Percentiles rank a stretch among this genome's conserved stretches.
Evolutionary conservation across 2,113 vertebrate species (phyloP).

Genomic region (Peromyscus polionotus): DNA sequence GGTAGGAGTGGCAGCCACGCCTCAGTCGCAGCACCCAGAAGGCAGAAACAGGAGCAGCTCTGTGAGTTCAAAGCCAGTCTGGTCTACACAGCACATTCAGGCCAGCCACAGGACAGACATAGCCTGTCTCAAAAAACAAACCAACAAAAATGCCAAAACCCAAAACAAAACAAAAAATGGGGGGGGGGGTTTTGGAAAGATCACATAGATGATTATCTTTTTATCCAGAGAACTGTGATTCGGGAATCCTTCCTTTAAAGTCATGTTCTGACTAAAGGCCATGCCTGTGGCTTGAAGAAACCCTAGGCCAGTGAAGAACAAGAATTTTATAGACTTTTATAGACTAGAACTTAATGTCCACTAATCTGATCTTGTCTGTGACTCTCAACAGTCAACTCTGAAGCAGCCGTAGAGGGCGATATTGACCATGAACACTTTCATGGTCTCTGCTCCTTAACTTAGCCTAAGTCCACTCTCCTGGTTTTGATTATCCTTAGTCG

Average conservation of each 20-base stretch:
- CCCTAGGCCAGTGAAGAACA: background rate
- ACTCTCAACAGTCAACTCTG: background rate
- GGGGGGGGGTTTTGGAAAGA: background rate
- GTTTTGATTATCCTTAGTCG: background rate
- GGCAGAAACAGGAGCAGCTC: background rate
- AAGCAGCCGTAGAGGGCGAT: background rate
- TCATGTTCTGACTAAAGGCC: constrained; percentile 37
- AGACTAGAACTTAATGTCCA: background rate
- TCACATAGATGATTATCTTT: constrained; percentile 12
- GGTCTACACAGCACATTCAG: background rate
- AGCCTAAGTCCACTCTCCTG: background rate
- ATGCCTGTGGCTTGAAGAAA: background rate
- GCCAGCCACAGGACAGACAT: background rate
- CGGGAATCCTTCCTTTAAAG: background rate
- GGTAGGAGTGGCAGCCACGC: background rate
- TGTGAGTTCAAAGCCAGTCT: background rate
- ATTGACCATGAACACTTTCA: background rate
- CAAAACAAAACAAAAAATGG: background rate
- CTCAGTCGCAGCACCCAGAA: background rate
- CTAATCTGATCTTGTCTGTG: background rate
- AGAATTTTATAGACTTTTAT: background rate
- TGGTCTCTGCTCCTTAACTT: background rate
- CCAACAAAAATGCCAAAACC: background rate
- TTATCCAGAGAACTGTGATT: constrained; percentile 10
- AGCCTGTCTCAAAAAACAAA: background rate